Conservation (phyloP, 2,797 vertebrate genomes). For the Thaleichthys pacificus region DNA sequence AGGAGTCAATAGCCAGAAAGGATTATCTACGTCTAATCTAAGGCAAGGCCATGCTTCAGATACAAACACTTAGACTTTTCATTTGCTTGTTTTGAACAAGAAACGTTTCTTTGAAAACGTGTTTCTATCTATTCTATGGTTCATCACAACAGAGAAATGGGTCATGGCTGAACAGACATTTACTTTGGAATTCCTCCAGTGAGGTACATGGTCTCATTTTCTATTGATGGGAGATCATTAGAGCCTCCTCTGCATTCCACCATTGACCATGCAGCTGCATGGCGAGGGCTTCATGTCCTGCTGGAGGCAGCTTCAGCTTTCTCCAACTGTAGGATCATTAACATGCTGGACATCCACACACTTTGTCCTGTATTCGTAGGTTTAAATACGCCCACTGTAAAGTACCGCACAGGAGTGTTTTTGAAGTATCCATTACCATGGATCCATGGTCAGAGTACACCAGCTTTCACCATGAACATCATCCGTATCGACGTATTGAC, state of each 20-base stretch:
- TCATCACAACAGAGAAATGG: background rate
- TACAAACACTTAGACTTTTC: background rate
- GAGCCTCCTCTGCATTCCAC: background rate
- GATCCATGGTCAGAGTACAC: no score
- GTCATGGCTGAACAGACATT: background rate
- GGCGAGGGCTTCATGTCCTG: background rate
- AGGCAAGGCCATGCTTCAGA: background rate
- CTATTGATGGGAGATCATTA: constrained; percentile 1
- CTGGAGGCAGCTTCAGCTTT: background rate
- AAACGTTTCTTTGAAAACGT: background rate
- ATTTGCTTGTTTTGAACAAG: background rate
- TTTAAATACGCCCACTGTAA: no score
- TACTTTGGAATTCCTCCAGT: background rate
- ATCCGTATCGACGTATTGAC: no score
- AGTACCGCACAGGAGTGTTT: no score
- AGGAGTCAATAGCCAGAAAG: background rate
- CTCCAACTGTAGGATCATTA: background rate
- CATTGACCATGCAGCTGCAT: background rate
- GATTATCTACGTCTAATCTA: background rate
- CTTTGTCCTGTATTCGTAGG: background rate
- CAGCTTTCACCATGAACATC: no score
- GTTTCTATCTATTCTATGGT: background rate
- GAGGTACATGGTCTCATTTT: background rate
- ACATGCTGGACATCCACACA: background rate
- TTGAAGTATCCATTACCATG: no score